phyloP scores from a whole-genome alignment of 2,797 vertebrate species.

The Esox lucius region DNA sequence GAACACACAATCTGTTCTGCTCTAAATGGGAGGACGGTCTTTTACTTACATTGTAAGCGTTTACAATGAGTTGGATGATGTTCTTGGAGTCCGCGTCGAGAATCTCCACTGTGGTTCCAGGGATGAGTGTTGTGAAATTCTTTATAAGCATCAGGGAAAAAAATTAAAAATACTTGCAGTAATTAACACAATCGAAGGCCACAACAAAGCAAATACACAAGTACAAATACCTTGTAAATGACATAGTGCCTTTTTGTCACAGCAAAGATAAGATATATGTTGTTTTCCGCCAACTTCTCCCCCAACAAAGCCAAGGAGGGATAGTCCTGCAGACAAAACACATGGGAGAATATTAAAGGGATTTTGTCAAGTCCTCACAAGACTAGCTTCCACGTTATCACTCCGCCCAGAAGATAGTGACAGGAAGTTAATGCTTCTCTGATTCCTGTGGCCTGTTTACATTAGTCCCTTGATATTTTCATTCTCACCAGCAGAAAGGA shows the following conservation, averaged over 20 bases:
- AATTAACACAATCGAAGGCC: not conserved
- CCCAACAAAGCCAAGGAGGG: conserved; percentile 94
- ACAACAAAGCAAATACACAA: not conserved
- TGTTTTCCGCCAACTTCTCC: conserved; percentile 95
- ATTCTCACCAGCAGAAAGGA: not conserved
- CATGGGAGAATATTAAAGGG: not conserved
- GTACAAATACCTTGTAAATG: conserved; percentile 88
- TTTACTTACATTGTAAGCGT: conserved; percentile 91
- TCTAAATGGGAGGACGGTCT: no score
- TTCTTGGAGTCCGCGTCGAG: conserved; percentile 95
- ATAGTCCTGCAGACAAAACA: conserved; percentile 81
- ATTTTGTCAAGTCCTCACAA: conserved; percentile 7
- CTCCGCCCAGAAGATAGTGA: conserved; percentile 24
- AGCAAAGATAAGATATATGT: conserved; percentile 95
- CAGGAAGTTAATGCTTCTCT: conserved; percentile 36
- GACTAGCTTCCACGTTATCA: conserved; percentile 3
- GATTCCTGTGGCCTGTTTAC: conserved; percentile 39
- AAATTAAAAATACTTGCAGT: not conserved
- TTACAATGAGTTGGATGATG: conserved; percentile 94
- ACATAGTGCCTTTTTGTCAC: conserved; percentile 90
- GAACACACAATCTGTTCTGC: no score
- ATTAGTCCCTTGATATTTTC: conserved; percentile 24
- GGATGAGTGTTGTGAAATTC: conserved; percentile 94
- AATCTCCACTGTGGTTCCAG: conserved; percentile 96
- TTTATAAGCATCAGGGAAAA: conserved; percentile 44